A percentile compares a stretch with the other conserved stretches of the same genome.
phyloP scores from a whole-genome alignment of 2,797 vertebrate species.

The Notamacropus eugenii region DNA sequence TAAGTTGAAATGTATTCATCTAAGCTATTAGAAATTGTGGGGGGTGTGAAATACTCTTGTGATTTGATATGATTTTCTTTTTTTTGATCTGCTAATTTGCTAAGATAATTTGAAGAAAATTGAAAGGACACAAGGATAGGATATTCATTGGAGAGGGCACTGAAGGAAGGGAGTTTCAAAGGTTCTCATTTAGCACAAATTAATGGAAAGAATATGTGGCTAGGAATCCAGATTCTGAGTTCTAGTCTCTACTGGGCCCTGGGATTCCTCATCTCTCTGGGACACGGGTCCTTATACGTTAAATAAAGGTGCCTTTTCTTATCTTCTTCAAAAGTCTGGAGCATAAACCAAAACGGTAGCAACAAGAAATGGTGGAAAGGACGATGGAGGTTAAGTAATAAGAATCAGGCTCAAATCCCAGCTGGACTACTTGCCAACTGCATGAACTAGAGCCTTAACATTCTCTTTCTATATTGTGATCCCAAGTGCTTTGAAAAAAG shows the following conservation, averaged over 20 bases:
- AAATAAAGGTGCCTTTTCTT: neutral
- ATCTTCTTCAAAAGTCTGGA: neutral
- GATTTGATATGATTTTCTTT: constrained; percentile 55
- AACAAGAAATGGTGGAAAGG: neutral
- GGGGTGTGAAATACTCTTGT: constrained; percentile 37
- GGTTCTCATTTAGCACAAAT: neutral
- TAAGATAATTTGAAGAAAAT: constrained; percentile 14
- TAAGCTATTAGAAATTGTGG: constrained; percentile 24
- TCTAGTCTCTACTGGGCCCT: neutral
- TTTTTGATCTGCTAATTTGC: constrained; percentile 35
- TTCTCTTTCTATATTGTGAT: neutral
- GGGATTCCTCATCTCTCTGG: neutral
- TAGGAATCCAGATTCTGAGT: neutral
- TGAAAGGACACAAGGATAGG: neutral
- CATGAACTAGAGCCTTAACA: neutral
- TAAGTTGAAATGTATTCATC: constrained; percentile 54
- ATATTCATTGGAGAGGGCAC: neutral
- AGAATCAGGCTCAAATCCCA: neutral
- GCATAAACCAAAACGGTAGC: neutral
- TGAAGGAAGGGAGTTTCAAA: neutral
- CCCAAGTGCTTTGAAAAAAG: neutral
- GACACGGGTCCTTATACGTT: neutral
- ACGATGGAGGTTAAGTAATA: neutral
- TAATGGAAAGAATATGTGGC: neutral
- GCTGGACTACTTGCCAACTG: neutral